Evolutionary conservation across 2,888 invertebrate species (phyloP).

Genomic region (Scaptomyza parva): DNA sequence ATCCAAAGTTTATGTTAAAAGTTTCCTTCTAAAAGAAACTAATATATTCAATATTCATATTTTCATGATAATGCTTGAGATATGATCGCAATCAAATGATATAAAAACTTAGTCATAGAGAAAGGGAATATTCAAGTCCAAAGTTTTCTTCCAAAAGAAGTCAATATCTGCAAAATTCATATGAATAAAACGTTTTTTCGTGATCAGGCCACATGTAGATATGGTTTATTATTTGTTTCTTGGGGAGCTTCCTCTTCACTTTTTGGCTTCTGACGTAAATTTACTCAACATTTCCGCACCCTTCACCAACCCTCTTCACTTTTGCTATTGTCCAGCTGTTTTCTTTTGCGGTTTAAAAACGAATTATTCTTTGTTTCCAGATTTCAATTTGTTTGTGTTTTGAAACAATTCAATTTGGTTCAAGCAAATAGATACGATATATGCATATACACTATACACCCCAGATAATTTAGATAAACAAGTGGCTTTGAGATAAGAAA

Average conservation of each 20-base stretch:
- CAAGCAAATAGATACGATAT: slow-evolving; percentile 47
- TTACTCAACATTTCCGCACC: slow-evolving; percentile 25
- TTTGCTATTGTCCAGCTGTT: slow-evolving; percentile 63
- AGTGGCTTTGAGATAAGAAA: slow-evolving; percentile 21
- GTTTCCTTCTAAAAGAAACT: too few species aligned
- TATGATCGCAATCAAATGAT: too few species aligned
- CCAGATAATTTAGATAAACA: slow-evolving; percentile 74
- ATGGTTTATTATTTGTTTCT: slow-evolving; percentile 20
- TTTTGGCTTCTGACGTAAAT: slow-evolving; percentile 47
- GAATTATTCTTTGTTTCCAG: slow-evolving; percentile 2
- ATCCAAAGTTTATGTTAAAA: too few species aligned
- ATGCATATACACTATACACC: slow-evolving; percentile 5
- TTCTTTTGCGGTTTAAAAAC: background rate
- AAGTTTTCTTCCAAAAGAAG: too few species aligned
- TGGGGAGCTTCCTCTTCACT: slow-evolving; percentile 19
- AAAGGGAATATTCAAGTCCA: too few species aligned
- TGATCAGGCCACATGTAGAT: slow-evolving; percentile 30
- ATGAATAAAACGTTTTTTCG: too few species aligned
- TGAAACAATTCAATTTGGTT: slow-evolving; percentile 58
- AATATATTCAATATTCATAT: too few species aligned
- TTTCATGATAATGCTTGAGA: too few species aligned
- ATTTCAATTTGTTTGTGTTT: slow-evolving; percentile 28
- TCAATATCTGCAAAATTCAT: too few species aligned
- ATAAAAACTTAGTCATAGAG: too few species aligned
- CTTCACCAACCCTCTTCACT: background rate